These are phyloP conservation scores for Drosophila mettleri DNA, from an alignment of 2,888 invertebrate genomes.

Conservation along the genomic window DNA sequence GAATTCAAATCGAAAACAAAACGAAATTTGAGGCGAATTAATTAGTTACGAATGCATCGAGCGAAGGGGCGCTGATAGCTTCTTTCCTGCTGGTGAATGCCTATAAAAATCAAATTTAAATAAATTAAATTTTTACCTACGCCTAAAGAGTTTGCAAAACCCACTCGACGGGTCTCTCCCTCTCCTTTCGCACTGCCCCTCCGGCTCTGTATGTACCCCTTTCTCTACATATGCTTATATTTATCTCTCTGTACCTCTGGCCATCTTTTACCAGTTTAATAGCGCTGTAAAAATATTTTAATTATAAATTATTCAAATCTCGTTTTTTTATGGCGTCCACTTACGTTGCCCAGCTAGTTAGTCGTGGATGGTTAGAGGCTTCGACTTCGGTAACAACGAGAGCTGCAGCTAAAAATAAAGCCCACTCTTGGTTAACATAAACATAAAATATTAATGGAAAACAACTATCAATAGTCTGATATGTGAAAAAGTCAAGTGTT, in stretches of 20 bases:
- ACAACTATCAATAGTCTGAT: conserved; percentile 9
- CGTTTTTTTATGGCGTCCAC: conserved; percentile 47
- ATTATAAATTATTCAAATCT: conserved; percentile 75
- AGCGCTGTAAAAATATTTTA: conserved; percentile 64
- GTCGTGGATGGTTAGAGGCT: conserved; percentile 15
- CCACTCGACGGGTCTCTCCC: conserved; percentile 19
- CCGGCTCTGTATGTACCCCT: background rate
- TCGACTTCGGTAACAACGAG: conserved; percentile 12
- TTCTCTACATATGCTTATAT: background rate
- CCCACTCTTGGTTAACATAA: conserved; percentile 6
- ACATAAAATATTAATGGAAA: background rate
- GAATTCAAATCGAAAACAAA: conserved; percentile 49
- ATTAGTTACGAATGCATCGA: conserved; percentile 82
- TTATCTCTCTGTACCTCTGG: conserved; percentile 13
- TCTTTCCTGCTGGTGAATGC: conserved; percentile 64
- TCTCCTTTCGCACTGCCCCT: background rate
- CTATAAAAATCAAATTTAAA: conserved; percentile 72
- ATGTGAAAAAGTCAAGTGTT: background rate
- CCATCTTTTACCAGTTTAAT: conserved; percentile 30
- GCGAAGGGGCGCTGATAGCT: conserved; percentile 43
- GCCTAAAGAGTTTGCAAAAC: conserved; percentile 51
- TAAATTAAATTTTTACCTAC: conserved; percentile 70
- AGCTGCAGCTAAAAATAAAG: background rate
- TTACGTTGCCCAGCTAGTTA: conserved; percentile 29
- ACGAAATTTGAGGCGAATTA: conserved; percentile 70